Evolutionary conservation across 2,797 vertebrate species (phyloP).

Genomic region (Parambassis ranga): DNA sequence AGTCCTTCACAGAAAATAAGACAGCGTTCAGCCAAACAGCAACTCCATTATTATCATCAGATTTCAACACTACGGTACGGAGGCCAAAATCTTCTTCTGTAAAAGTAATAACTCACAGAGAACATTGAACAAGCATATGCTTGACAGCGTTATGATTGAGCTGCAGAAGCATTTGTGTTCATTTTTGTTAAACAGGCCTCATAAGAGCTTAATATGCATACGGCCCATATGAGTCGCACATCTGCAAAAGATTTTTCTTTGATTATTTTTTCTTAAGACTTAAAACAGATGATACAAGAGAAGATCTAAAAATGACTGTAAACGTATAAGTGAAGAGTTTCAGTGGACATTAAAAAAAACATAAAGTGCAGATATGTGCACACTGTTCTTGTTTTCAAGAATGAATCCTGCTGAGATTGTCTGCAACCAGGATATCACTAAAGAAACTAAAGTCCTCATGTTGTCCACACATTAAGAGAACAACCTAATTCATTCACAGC

Average conservation of each 20-base stretch:
- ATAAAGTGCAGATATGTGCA: neutral
- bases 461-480: conserved; percentile 42
- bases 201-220: conserved; percentile 11
- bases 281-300: conserved; percentile 35
- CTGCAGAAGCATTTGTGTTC: neutral
- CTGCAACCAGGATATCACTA: too few species aligned
- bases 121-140: too few species aligned
- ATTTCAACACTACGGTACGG: neutral
- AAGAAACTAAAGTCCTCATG: conserved; percentile 33
- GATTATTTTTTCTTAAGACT: conserved; percentile 4
- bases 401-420: too few species aligned
- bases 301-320: conserved; percentile 20
- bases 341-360: neutral
- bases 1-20: neutral
- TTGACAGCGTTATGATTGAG: too few species aligned
- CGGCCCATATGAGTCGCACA: conserved; percentile 43
- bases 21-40: neutral
- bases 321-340: neutral
- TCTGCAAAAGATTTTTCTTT: conserved; percentile 38
- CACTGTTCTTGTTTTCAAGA: neutral
- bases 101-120: neutral
- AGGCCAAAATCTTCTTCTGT: neutral
- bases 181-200: conserved; percentile 29
- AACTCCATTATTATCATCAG: neutral
- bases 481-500: conserved; percentile 24